Evolutionary conservation across 2,888 invertebrate species (phyloP), one percentile per base, ranked within the genome.

Genomic region (Hydropsyche betteni): DNA sequence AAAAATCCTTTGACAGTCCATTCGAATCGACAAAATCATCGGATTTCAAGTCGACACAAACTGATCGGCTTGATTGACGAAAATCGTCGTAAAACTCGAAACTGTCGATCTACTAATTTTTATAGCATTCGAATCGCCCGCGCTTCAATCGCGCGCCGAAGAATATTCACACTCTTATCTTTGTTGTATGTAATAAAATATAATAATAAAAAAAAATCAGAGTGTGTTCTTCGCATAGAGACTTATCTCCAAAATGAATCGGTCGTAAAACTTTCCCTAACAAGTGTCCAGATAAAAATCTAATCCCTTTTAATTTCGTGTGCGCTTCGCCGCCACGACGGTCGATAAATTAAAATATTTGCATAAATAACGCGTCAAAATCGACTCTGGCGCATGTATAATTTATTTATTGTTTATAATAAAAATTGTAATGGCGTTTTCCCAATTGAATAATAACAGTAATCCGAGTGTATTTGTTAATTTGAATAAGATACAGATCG

Each of bases 231-330:
- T 24, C 10, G 44, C 44, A 6, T 10, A 10, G 55, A 51, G n/a
- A 51, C 8, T 55, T 55, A 55, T 55, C 55, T 55, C 16, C 6
- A n/a, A 55, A 55, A 55, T 55, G 55, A 55, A 55, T 55, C 55
- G 55, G 55, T 16, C n/a, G n/a, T 55, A 55, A 55, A 55, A 55
- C 55, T 55, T 55, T 55, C 55, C 55, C 55, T 55, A 55, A 55
- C 55, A 55, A 55, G 55, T 14, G 55, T 55, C 14, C 44, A 7
- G 55, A 55, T 55, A 55, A n/a, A 10, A n/a, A 55, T 55, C 55
- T 55, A 55, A 55, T 55, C 55, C 16, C 55, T 55, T 55, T 55
- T 55, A 55, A 55, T 55, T 55, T 55, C 55, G 16, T 55, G 16
- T 55, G 16, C n/a, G 55, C 55, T 16, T n/a, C 55, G 55, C 55